Percentiles rank a stretch among this genome's conserved stretches.
phyloP scores from a whole-genome alignment of 2,113 vertebrate species.

The Beaufortia kweichowensis region DNA sequence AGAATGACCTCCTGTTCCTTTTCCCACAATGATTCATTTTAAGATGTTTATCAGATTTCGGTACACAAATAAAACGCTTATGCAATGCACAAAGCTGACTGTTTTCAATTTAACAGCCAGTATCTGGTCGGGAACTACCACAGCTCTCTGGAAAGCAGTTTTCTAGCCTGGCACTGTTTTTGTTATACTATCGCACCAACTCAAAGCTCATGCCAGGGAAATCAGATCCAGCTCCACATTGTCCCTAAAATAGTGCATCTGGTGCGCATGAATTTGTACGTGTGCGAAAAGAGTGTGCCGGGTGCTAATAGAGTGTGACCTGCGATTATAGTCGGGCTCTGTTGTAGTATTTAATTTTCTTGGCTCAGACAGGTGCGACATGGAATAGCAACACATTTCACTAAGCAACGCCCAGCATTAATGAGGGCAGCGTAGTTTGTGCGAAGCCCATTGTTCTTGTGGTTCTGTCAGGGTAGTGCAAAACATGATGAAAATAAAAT shows the following conservation, averaged over 20 bases:
- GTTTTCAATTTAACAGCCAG: slow-evolving; percentile 26
- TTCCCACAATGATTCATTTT: too few relatives aligned
- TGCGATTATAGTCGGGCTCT: slow-evolving; percentile 13
- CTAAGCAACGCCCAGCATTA: slow-evolving; percentile 15
- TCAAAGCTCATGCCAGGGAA: slow-evolving; percentile 24
- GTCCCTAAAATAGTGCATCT: slow-evolving; percentile 1
- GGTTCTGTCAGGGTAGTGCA: background rate
- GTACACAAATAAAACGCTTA: background rate
- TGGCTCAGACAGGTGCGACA: slow-evolving; percentile 13
- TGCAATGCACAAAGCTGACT: background rate
- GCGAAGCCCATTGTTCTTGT: slow-evolving; percentile 8
- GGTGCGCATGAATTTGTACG: slow-evolving; percentile 11
- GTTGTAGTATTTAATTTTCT: slow-evolving; percentile 17
- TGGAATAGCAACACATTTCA: slow-evolving; percentile 26
- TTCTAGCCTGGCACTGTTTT: slow-evolving; percentile 47
- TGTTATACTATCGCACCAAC: slow-evolving; percentile 36
- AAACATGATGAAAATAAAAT: background rate
- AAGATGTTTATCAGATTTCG: background rate
- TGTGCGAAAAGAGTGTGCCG: slow-evolving; percentile 7
- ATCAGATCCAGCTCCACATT: slow-evolving; percentile 25
- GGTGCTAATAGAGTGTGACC: slow-evolving; percentile 8
- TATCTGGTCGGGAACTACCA: slow-evolving; percentile 35
- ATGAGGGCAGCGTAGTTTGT: slow-evolving; percentile 6
- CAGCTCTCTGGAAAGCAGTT: slow-evolving; percentile 24
- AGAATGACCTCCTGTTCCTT: too few relatives aligned